Evolutionary conservation across 2,113 vertebrate genomes (phyloP).

Genomic region (Orycteropus afer): DNA sequence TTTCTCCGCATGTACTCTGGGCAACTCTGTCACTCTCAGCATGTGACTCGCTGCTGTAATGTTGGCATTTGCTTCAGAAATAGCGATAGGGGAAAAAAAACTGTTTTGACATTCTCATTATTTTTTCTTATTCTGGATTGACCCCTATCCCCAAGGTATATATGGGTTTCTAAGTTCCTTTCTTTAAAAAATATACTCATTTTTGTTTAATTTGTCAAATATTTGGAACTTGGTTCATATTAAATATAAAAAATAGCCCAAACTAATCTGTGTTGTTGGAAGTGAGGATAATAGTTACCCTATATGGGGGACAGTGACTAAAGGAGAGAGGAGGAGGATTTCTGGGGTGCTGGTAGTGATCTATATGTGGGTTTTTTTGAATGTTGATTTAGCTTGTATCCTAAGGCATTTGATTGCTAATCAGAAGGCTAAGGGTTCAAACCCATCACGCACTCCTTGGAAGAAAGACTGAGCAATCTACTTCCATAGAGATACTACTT

Average conservation of each 20-base stretch:
- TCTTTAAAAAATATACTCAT: not conserved
- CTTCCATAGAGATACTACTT: too few species aligned
- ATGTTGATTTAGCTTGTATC: too few species aligned
- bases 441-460: too few species aligned
- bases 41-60: not conserved
- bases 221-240: not conserved
- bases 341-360: too few species aligned
- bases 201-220: constrained; percentile 30
- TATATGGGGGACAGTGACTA: not conserved
- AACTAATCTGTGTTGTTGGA: not conserved
- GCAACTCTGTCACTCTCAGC: not conserved
- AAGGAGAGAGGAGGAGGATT: not conserved
- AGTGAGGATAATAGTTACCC: not conserved
- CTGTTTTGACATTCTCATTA: not conserved
- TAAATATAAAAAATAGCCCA: not conserved
- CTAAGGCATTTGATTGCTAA: too few species aligned
- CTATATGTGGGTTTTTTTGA: too few species aligned
- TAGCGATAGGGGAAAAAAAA: not conserved
- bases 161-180: not conserved
- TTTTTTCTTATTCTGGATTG: not conserved
- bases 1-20: not conserved
- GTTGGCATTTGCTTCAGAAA: not conserved
- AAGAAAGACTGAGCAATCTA: too few species aligned
- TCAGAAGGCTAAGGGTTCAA: too few species aligned
- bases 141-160: not conserved